phyloP scores from a whole-genome alignment of 2,113 vertebrate species.

The Cryptomyrus ogoouensis region DNA sequence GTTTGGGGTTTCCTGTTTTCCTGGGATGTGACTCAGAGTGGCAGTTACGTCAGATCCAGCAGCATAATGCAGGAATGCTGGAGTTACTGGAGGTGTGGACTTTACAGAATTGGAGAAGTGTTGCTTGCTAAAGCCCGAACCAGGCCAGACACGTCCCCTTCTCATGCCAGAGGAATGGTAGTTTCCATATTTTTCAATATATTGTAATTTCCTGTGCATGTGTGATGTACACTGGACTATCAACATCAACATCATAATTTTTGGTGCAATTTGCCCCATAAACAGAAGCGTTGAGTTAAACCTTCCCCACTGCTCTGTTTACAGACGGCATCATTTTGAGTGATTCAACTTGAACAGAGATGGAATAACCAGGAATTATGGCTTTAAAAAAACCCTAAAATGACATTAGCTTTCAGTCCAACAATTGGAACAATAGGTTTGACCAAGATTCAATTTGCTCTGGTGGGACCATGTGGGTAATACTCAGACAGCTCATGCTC shows the following conservation, averaged over 20 bases:
- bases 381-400: neutral
- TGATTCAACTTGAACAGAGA: conserved; percentile 8
- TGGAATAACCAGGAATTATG: conserved; percentile 8
- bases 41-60: neutral
- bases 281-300: neutral
- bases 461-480: neutral
- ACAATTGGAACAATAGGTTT: neutral
- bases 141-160: neutral
- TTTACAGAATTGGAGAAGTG: neutral
- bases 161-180: neutral
- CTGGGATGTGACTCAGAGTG: neutral
- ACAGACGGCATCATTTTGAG: neutral
- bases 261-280: neutral
- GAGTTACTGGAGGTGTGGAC: neutral
- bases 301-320: neutral
- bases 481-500: neutral
- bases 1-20: neutral
- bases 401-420: neutral
- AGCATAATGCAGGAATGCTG: neutral
- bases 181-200: neutral
- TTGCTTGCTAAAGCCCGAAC: neutral
- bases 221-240: neutral
- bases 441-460: neutral
- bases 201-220: neutral
- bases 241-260: neutral